These are phyloP conservation scores for Nephila pilipes DNA, from an alignment of 1,140 invertebrate species.

Conservation along the genomic window DNA sequence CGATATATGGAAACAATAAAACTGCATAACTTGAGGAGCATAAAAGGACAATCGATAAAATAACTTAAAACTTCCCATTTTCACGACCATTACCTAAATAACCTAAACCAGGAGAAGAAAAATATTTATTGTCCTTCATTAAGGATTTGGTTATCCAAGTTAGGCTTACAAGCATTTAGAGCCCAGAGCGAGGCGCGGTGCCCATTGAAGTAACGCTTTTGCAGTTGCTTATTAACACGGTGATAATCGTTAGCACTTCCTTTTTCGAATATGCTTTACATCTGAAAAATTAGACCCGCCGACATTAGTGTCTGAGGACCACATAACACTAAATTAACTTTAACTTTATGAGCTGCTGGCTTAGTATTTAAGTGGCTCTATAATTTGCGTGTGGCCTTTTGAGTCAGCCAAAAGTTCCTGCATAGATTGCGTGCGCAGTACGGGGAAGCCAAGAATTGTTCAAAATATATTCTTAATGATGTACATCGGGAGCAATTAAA, in stretches of 20 bases:
- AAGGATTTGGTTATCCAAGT: conserved; percentile 41
- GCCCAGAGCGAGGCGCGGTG: neutral
- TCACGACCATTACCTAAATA: conserved; percentile 55
- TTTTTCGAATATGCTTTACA: conserved; percentile 74
- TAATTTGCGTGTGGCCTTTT: conserved; percentile 56
- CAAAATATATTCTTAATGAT: conserved; percentile 70
- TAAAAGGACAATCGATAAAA: conserved; percentile 49
- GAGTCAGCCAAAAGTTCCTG: neutral
- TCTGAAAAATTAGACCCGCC: conserved; percentile 68
- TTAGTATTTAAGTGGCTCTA: conserved; percentile 68
- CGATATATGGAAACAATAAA: conserved; percentile 22
- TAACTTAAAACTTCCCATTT: conserved; percentile 12
- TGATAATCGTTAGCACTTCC: conserved; percentile 74
- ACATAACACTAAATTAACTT: conserved; percentile 75
- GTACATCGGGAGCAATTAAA: conserved; percentile 68
- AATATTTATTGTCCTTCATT: conserved; percentile 65
- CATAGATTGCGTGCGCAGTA: neutral
- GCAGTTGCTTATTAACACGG: conserved; percentile 65
- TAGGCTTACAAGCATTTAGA: conserved; percentile 30
- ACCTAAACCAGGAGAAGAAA: conserved; percentile 46
- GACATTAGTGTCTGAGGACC: conserved; percentile 66
- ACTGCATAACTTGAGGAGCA: neutral
- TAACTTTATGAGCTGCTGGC: conserved; percentile 68
- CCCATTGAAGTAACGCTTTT: conserved; percentile 46
- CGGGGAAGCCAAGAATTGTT: neutral